These are phyloP conservation scores for Drosophila melanosoma DNA, from an alignment of 2,888 invertebrate genomes.

Conservation along the genomic window DNA sequence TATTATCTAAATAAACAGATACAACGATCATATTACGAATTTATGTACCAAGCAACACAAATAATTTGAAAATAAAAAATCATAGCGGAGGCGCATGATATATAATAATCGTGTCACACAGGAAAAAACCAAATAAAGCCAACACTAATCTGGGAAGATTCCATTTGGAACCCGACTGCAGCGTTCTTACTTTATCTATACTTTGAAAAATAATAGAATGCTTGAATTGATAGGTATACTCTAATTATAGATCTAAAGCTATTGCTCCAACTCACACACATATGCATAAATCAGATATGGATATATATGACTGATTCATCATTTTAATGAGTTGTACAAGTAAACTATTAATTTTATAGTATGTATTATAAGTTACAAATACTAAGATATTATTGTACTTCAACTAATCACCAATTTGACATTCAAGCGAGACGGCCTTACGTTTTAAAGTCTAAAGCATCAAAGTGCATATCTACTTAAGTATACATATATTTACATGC, in stretches of 20 bases:
- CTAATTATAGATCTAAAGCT: conserved; percentile 10
- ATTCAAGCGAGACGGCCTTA: conserved; percentile 73
- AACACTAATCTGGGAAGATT: conserved; percentile 2
- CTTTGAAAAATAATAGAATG: conserved; percentile 2
- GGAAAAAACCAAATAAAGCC: not conserved
- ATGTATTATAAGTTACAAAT: conserved; percentile 49
- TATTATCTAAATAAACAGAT: not conserved
- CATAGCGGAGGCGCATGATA: not conserved
- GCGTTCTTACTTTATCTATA: not conserved
- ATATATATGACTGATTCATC: conserved; percentile 1
- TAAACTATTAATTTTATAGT: conserved; percentile 32
- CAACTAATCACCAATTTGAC: conserved; percentile 74
- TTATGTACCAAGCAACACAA: not conserved
- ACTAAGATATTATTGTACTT: conserved; percentile 71
- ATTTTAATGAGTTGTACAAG: conserved; percentile 16
- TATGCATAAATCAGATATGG: not conserved
- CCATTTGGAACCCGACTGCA: not conserved
- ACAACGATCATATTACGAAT: not conserved
- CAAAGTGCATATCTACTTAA: conserved; percentile 46
- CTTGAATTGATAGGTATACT: conserved; percentile 7
- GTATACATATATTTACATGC: conserved; percentile 19
- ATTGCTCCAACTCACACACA: not conserved
- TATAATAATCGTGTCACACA: not conserved
- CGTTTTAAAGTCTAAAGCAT: conserved; percentile 71
- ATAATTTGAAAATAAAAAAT: not conserved